Base-by-base conservation (phyloP, 2,797 vertebrate species). In the Urocyon cinereoargenteus region DNA sequence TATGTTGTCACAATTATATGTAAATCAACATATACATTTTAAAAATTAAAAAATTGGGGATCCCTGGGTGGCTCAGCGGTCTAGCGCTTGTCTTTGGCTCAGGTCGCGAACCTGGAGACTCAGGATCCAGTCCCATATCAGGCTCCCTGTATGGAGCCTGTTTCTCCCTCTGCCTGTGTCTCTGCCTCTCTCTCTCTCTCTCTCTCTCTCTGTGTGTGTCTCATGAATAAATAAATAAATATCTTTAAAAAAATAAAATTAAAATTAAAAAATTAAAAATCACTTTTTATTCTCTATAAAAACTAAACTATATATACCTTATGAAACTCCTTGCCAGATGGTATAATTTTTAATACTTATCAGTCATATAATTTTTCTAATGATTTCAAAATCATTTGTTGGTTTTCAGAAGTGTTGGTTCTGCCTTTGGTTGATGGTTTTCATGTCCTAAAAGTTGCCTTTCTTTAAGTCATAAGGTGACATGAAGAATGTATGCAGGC, bases 331-430 rank as follows among this genome's bases (percentile, higher is more conserved):
- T 89, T 77, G 34, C n/a, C 34, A 78, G 31, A 9, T 62, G 14
- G 24, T 59, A 61, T 45, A 40, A 49, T 53, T 89, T 89, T 85
- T 90, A 70, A 6, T 49, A 59, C 26, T 40, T 28, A 70, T 16
- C 34, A 70, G 40, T 90, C 19, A 51, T 53, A 22, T 64, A 26
- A 55, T 64, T 91, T 72, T 85, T 53, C n/a, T 73, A 34, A 19
- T 57, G 16, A 75, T 77, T 94, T 94, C 49, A 94, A 53, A 85
- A 84, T 91, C 11, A 28, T 51, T 31, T 84, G n/a, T 73, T 94
- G n/a, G 45, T 75, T 81, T 88, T 68, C 45, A 59, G 57, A 26
- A 92, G 75, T 55, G 13, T 28, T 73, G 24, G 5, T 36, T 1
- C 22, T 28, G 31, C 59, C 18, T 53, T 75, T 61, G 51, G 7